These are phyloP conservation scores for Kradibia gibbosae DNA, from an alignment of 1,140 invertebrate species.

Conservation along the genomic window DNA sequence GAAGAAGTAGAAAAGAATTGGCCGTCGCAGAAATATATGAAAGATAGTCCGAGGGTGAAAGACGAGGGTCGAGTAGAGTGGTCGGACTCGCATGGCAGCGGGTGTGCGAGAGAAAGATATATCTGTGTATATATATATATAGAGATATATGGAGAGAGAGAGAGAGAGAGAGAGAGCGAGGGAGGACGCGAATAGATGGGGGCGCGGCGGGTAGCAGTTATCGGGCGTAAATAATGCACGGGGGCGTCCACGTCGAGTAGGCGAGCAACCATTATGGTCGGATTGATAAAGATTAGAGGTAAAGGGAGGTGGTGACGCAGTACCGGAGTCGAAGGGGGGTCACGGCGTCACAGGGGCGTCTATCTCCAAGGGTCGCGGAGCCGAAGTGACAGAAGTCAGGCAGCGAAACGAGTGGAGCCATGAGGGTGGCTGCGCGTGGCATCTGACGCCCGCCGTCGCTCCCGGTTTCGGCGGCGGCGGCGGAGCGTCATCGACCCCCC, in stretches of 20 bases:
- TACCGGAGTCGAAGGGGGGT: not conserved
- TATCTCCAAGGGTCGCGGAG: conserved; percentile 55
- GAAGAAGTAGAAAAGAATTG: not conserved
- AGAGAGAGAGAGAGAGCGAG: too few relatives aligned
- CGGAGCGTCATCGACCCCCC: too few relatives aligned
- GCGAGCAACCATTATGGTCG: conserved; percentile 58
- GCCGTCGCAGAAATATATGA: not conserved
- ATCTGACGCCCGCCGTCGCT: not conserved
- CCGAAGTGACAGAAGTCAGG: conserved; percentile 72
- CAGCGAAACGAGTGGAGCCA: conserved; percentile 69
- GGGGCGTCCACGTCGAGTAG: conserved; percentile 63
- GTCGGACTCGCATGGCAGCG: not conserved
- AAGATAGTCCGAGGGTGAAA: not conserved
- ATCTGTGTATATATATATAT: too few relatives aligned
- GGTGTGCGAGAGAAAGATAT: too few relatives aligned
- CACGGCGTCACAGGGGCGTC: conserved; percentile 58
- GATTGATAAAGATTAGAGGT: conserved; percentile 74
- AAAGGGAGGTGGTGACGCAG: conserved; percentile 64
- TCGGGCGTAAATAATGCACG: conserved; percentile 71
- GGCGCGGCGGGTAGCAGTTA: conserved; percentile 57
- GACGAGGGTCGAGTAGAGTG: too few relatives aligned
- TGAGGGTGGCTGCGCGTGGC: not conserved
- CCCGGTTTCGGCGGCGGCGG: not conserved
- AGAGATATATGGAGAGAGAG: too few relatives aligned
- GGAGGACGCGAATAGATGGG: not conserved